Evolutionary conservation across 2,888 invertebrate species (phyloP), one percentile per base, ranked within the genome.

Genomic region (Cordilura impudica): DNA sequence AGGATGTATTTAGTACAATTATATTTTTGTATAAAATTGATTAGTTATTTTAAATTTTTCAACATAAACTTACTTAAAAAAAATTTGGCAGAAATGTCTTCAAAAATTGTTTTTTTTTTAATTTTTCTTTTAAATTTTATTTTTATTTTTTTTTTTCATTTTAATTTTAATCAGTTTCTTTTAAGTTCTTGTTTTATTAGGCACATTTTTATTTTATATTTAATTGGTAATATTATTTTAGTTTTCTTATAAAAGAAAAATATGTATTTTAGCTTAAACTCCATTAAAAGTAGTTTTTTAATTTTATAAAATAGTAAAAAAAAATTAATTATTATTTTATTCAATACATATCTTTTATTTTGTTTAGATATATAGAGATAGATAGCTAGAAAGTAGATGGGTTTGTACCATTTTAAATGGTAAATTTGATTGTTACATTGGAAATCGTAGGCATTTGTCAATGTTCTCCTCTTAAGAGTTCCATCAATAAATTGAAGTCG

Each of bases 401-500:
- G 16, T 16, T 18, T n/a, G 53, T 45, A 79, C 26, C 61, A 70
- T 43, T 66, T 12, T 2, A 14, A 45, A 61, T 61, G 54, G 51
- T 73, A 69, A 45, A 58, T 63, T 45, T 63, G 56, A 23, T 69
- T 74, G 8, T 45, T 73, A 19, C 54, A 53, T 18, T 58, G 43
- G 49, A 35, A 73, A 58, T 19, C 43, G 49, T 51, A 79, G 84
- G 83, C 86, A 85, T 84, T 87, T 87, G 89, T 90, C 89, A 97
- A 91, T 97, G 97, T 91, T 97, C 97, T 86, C 98, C 98, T 86
- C 97, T 93, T 81, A 98, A 91, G 76, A 98, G 92, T 91, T 98
- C 98, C 95, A 98, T 97, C 83, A 98, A 93, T 85, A 98, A 92
- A 90, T 98, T 98, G 92, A 98, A 98, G 80, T 96, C 95, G 86